phyloP scores from a whole-genome alignment of 2,888 invertebrate genomes.

The Amiota communis region DNA sequence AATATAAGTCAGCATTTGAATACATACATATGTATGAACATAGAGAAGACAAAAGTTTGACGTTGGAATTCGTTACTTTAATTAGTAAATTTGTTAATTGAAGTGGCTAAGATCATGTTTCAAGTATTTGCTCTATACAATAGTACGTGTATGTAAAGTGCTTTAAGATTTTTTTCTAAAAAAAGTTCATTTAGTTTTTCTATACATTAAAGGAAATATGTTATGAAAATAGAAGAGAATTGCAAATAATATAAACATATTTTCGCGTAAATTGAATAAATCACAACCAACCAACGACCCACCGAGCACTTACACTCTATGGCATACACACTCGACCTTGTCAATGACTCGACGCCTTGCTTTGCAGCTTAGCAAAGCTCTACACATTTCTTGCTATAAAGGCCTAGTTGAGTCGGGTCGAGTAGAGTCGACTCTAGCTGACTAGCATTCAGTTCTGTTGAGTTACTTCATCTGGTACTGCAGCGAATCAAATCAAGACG shows the following conservation, averaged over 20 bases:
- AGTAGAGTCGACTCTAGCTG: neutral
- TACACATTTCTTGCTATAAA: too few relatives aligned
- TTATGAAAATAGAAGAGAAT: slow-evolving; percentile 2
- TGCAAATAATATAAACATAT: slow-evolving; percentile 21
- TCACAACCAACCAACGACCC: neutral
- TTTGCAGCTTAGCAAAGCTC: neutral
- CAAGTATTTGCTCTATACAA: neutral
- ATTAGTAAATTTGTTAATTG: slow-evolving; percentile 26
- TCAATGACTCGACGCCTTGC: neutral
- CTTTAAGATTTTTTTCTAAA: neutral
- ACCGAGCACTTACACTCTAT: too few relatives aligned
- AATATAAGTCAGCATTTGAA: too few relatives aligned
- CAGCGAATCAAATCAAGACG: slow-evolving; percentile 15
- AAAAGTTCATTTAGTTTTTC: too few relatives aligned
- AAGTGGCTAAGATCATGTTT: slow-evolving; percentile 5
- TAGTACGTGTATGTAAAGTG: neutral
- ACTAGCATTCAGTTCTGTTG: too few relatives aligned
- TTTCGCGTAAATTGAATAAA: slow-evolving; percentile 29
- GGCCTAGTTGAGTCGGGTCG: neutral
- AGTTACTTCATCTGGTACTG: too few relatives aligned
- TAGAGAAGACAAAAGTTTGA: slow-evolving; percentile 16
- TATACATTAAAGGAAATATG: too few relatives aligned
- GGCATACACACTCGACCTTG: neutral
- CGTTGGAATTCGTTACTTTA: slow-evolving; percentile 9
- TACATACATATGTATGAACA: too few relatives aligned